Base-by-base conservation (phyloP, 2,113 vertebrate genomes). In the Dromiciops gliroides region DNA sequence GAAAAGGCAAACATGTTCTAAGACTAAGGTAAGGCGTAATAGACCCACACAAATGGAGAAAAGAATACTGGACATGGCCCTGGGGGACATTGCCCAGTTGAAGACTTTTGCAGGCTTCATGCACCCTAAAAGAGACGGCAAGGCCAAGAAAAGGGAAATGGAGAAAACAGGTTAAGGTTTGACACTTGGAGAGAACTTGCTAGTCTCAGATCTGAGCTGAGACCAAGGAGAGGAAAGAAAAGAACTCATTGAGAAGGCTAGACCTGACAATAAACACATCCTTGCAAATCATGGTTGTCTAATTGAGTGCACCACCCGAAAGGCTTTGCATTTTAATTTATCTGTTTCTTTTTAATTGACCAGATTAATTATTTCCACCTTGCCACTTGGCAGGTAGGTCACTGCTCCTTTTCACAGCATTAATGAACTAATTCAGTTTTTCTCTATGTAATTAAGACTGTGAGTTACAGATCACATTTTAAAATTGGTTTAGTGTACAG, bases 321-420 rank as follows among this genome's bases (percentile, higher is more conserved):
- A 96, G 94, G 44, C 89, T 98, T 96, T 98, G 95, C 95, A 95
- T 98, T 98, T 98, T 98, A 98, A 99, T 98, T 98, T 98, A 98
- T 97, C 98, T 94, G 93, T 97, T 98, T 97, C 98, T 96, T 98
- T 98, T 97, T 98, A 98, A 98, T 98, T 98, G 98, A 98, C 97
- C 97, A 98, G 98, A 99, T 99, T 98, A 98, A 99, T 99, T 99
- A 98, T 98, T 98, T 98, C 98, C 97, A 98, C 98, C 98, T 98
- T 98, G 98, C 95, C 97, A 94, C 97, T 98, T 99, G 98, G 98
- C 98, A 99, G 98, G 96, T 98, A 98, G 98, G 98, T 98, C 98
- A 98, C 96, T 95, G 97, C 95, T 98, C 97, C 98, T 98, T 98
- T 98, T 98, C 97, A 98, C 90, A 93, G 95, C 97, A 97, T 98